A percentile compares a stretch with the other conserved stretches of the same genome.
These are phyloP conservation scores for Pelvicachromis taeniatus DNA, from an alignment of 2,113 vertebrate genomes.

Conservation along the genomic window DNA sequence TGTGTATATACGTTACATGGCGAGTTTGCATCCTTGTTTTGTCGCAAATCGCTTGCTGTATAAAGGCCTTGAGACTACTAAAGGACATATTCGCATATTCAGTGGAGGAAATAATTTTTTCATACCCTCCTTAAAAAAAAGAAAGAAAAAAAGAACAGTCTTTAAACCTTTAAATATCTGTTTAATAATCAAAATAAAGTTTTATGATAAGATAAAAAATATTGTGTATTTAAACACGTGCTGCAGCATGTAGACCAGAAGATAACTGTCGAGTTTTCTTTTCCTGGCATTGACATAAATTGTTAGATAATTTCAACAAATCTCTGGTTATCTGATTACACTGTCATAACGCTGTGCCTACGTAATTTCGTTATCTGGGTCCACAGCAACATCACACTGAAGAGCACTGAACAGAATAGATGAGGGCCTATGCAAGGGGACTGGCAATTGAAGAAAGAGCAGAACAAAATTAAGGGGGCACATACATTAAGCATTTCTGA, in stretches of 20 bases:
- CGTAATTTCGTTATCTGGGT: conserved; percentile 23
- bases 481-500: conserved; percentile 51
- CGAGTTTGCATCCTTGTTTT: not conserved
- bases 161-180: not conserved
- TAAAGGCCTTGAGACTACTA: not conserved
- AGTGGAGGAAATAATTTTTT: not conserved
- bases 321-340: conserved; percentile 21
- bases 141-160: not conserved
- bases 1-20: not conserved
- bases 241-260: not conserved
- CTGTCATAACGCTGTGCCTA: conserved; percentile 22
- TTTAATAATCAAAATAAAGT: not conserved
- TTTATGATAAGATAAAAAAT: not conserved
- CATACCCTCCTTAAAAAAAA: not conserved
- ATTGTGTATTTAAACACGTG: not conserved
- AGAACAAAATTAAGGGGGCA: conserved; percentile 44
- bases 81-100: not conserved
- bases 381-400: conserved; percentile 5
- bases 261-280: not conserved
- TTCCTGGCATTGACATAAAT: not conserved
- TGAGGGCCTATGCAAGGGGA: conserved; percentile 7
- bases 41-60: not conserved
- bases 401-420: conserved; percentile 26
- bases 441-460: conserved; percentile 39
- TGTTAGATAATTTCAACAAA: conserved; percentile 14